These are phyloP conservation scores for Brachyalestes nurse DNA, from an alignment of 2,797 vertebrate genomes.

Conservation along the genomic window DNA sequence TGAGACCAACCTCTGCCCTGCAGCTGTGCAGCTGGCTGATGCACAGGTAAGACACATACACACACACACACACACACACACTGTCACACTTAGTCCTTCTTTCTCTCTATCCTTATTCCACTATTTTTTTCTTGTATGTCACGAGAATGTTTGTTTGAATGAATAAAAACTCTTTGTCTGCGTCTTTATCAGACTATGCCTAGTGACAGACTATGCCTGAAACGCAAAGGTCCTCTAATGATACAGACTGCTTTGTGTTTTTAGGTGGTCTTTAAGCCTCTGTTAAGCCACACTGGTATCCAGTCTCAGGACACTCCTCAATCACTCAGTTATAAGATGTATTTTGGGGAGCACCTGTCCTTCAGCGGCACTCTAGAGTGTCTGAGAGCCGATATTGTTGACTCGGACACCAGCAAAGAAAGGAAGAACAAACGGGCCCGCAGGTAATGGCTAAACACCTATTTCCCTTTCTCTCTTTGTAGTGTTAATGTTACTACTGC, in stretches of 20 bases:
- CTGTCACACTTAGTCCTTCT: background rate
- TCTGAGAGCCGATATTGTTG: slow-evolving; percentile 95
- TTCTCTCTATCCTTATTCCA: too few species aligned
- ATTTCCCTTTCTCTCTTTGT: background rate
- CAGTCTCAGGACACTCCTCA: slow-evolving; percentile 91
- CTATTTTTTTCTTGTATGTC: background rate
- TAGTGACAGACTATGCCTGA: too few species aligned
- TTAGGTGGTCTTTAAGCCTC: slow-evolving; percentile 96
- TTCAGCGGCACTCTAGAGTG: slow-evolving; percentile 97
- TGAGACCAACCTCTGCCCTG: slow-evolving; percentile 92
- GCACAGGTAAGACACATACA: slow-evolving; percentile 84
- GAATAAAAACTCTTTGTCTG: background rate
- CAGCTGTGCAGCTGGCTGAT: slow-evolving; percentile 96
- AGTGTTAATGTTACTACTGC: too few species aligned
- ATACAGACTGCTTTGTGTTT: background rate
- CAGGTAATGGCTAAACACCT: slow-evolving; percentile 75
- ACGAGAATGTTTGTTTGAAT: background rate
- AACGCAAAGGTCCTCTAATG: background rate
- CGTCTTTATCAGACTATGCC: too few species aligned
- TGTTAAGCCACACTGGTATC: slow-evolving; percentile 93
- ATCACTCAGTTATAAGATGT: slow-evolving; percentile 94
- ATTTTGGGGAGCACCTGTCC: slow-evolving; percentile 96
- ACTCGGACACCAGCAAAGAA: slow-evolving; percentile 97
- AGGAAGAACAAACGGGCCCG: slow-evolving; percentile 90
- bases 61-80: background rate